Evolutionary conservation across 2,113 vertebrate species (phyloP).

Genomic region (Trichomycterus rosablanca): DNA sequence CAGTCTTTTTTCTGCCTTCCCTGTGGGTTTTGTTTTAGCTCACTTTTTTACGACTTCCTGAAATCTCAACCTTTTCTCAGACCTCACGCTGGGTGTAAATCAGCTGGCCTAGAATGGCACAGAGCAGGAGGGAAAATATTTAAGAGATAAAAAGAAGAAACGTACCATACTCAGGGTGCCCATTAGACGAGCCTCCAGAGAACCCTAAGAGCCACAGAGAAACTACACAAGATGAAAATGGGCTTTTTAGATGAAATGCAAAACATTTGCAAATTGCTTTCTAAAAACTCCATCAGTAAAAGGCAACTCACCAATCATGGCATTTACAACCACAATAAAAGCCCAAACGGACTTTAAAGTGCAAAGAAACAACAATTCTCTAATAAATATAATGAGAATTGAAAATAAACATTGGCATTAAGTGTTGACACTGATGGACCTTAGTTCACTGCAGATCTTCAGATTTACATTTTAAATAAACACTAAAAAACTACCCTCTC

Average conservation of each 20-base stretch:
- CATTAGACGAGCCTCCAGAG: conserved; percentile 80
- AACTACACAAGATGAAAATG: conserved; percentile 69
- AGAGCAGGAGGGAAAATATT: conserved; percentile 73
- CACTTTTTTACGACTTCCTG: conserved; percentile 72
- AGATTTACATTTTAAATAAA: conserved; percentile 33
- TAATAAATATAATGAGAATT: conserved; percentile 5
- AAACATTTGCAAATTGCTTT: conserved; percentile 57
- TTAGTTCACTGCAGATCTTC: conserved; percentile 27
- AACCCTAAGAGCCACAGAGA: conserved; percentile 77
- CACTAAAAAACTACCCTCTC: no score
- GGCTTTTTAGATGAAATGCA: conserved; percentile 62
- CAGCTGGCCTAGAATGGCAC: conserved; percentile 78
- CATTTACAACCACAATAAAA: conserved; percentile 44
- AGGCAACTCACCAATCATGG: conserved; percentile 44
- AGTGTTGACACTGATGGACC: neutral
- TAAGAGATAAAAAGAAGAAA: conserved; percentile 66
- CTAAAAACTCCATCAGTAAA: conserved; percentile 61
- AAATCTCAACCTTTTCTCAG: conserved; percentile 64
- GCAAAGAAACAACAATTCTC: conserved; percentile 15
- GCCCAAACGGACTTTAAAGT: conserved; percentile 28
- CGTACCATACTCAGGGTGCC: conserved; percentile 73
- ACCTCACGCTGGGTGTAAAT: conserved; percentile 79
- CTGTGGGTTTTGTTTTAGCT: conserved; percentile 52
- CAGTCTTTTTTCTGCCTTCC: conserved; percentile 5
- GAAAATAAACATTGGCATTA: conserved; percentile 6